A percentile compares a stretch with the other conserved stretches of the same genome.
phyloP scores from a whole-genome alignment of 2,113 vertebrate species.

The Platichthys flesus region DNA sequence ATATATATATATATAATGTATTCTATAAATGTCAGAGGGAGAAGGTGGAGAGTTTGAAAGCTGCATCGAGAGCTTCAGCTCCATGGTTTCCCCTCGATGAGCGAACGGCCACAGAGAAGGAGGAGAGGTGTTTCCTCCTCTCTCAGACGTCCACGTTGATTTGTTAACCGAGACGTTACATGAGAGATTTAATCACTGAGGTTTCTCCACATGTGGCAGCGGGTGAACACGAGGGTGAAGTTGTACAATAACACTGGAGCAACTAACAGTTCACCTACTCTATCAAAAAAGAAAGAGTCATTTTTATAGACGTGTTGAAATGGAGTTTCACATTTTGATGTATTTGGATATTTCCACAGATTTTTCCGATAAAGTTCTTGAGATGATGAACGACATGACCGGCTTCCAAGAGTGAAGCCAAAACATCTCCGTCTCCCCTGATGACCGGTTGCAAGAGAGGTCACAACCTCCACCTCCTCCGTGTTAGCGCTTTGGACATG shows the following conservation, averaged over 20 bases:
- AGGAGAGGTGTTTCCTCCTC: constrained; percentile 3
- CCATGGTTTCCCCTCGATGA: background rate
- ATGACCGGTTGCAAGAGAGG: too few relatives aligned
- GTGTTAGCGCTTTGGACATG: too few relatives aligned
- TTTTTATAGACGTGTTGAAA: background rate
- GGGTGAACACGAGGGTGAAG: background rate
- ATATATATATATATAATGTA: background rate
- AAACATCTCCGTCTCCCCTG: too few relatives aligned
- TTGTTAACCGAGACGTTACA: constrained; percentile 31
- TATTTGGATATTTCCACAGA: background rate
- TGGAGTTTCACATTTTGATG: too few relatives aligned
- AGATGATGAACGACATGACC: too few relatives aligned
- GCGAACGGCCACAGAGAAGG: constrained; percentile 6
- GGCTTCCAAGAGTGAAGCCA: too few relatives aligned
- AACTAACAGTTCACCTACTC: background rate
- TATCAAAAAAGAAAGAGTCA: background rate
- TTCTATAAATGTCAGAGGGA: background rate
- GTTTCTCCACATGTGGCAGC: background rate
- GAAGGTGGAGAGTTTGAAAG: background rate
- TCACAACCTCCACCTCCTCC: too few relatives aligned
- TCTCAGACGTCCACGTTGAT: constrained; percentile 28
- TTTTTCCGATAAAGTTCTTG: too few relatives aligned
- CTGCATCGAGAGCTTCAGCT: constrained; percentile 3
- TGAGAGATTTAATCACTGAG: background rate
- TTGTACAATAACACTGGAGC: background rate